These are phyloP conservation scores for Coturnix japonica DNA, from an alignment of 2,113 vertebrate genomes.

Conservation along the genomic window DNA sequence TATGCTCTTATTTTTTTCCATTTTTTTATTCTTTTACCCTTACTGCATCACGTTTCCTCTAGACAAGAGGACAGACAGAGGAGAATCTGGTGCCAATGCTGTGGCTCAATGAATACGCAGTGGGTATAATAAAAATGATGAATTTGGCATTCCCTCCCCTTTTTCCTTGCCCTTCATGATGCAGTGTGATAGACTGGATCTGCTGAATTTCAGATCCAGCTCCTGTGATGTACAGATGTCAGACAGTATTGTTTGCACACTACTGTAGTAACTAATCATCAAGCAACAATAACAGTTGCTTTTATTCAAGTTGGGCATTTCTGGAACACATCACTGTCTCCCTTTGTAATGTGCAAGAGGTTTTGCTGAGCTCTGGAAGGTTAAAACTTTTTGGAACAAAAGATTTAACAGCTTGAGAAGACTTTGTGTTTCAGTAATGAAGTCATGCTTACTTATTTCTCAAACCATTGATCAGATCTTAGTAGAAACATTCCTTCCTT, in stretches of 20 bases:
- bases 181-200: slow-evolving; percentile 49
- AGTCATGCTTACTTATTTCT: slow-evolving; percentile 36
- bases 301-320: slow-evolving; percentile 32
- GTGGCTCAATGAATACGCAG: slow-evolving; percentile 79
- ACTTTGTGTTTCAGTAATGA: slow-evolving; percentile 66
- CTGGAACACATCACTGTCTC: slow-evolving; percentile 58
- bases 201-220: slow-evolving; percentile 53
- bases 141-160: slow-evolving; percentile 65
- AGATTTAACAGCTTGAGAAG: not conserved
- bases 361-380: slow-evolving; percentile 18
- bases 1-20: slow-evolving; percentile 60
- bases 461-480: not conserved
- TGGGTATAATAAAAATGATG: slow-evolving; percentile 71
- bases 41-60: slow-evolving; percentile 76
- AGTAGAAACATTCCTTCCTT: slow-evolving; percentile 51
- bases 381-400: not conserved
- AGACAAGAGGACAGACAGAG: slow-evolving; percentile 77
- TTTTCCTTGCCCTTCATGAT: slow-evolving; percentile 56
- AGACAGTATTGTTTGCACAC: slow-evolving; percentile 1
- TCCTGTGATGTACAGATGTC: slow-evolving; percentile 29
- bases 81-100: slow-evolving; percentile 77
- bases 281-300: slow-evolving; percentile 40
- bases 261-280: slow-evolving; percentile 7
- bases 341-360: slow-evolving; percentile 24
- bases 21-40: slow-evolving; percentile 62